These are phyloP conservation scores for Cynopterus sphinx DNA, from an alignment of 2,797 vertebrate species.

Conservation along the genomic window DNA sequence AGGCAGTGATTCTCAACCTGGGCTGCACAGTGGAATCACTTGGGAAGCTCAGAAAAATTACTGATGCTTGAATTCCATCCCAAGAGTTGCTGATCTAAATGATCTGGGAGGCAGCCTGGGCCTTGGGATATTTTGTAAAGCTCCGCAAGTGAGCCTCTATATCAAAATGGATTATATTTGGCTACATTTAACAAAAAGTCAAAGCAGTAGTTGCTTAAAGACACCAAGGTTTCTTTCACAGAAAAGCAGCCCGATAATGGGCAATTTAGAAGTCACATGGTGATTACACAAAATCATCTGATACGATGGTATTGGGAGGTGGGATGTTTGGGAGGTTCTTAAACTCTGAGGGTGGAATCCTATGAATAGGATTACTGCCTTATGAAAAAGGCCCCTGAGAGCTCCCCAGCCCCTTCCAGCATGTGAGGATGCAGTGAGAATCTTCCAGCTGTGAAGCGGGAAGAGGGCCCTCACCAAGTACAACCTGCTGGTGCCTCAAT, in stretches of 20 bases:
- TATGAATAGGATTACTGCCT: not conserved
- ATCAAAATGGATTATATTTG: conserved; percentile 42
- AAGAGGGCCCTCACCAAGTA: not conserved
- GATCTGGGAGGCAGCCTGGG: not conserved
- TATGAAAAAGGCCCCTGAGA: not conserved
- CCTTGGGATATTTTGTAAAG: conserved; percentile 38
- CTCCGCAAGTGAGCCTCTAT: conserved; percentile 28
- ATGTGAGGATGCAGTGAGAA: not conserved
- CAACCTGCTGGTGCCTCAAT: not conserved
- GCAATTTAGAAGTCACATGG: not conserved
- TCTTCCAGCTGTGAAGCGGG: not conserved
- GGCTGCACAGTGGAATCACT: not conserved
- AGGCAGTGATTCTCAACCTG: not conserved
- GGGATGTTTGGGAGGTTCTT: not conserved
- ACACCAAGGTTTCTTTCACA: not conserved
- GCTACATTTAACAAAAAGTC: conserved; percentile 10
- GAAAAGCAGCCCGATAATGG: not conserved
- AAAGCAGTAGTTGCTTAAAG: conserved; percentile 19
- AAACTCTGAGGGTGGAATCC: not conserved
- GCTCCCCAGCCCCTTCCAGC: not conserved
- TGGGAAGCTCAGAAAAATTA: conserved; percentile 36
- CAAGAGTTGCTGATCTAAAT: conserved; percentile 44
- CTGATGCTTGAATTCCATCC: not conserved
- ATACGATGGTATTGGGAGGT: not conserved
- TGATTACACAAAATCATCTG: not conserved